These are phyloP conservation scores for Nasonovia ribisnigri DNA, from an alignment of 2,888 invertebrate species.

Conservation along the genomic window DNA sequence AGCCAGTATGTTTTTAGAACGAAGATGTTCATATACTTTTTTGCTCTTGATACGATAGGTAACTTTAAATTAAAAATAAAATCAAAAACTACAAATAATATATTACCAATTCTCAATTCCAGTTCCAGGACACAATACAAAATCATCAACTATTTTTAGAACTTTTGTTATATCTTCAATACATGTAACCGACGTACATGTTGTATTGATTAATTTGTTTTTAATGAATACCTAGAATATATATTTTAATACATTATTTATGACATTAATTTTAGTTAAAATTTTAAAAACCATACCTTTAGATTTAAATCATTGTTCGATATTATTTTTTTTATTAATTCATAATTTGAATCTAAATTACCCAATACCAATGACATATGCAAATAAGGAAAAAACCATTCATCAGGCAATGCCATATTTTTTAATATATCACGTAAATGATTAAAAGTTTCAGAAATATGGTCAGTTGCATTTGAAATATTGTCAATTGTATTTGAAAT, in stretches of 20 bases:
- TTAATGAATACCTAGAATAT: slow-evolving; percentile 10
- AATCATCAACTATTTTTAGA: slow-evolving; percentile 25
- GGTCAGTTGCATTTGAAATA: background rate
- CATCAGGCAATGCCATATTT: slow-evolving; percentile 4
- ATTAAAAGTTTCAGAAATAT: background rate
- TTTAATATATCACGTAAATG: background rate
- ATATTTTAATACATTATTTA: background rate
- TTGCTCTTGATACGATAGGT: background rate
- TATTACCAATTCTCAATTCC: too few species aligned
- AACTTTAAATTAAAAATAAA: too few species aligned
- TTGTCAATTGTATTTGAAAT: background rate
- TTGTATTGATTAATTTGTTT: background rate
- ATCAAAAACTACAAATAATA: too few species aligned
- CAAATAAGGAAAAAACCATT: slow-evolving; percentile 2
- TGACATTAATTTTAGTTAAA: too few species aligned
- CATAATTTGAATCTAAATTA: background rate
- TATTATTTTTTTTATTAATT: slow-evolving; percentile 18
- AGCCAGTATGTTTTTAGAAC: slow-evolving; percentile 18
- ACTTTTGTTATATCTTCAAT: slow-evolving; percentile 16
- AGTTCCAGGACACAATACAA: slow-evolving; percentile 13
- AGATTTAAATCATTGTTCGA: slow-evolving; percentile 22
- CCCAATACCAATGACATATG: slow-evolving; percentile 18
- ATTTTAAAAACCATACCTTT: background rate
- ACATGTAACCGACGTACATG: background rate
- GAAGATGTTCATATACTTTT: slow-evolving; percentile 14